A percentile compares a stretch with the other conserved stretches of the same genome.
These are phyloP conservation scores for Arion vulgaris DNA, from an alignment of 1,140 invertebrate genomes.

Conservation along the genomic window DNA sequence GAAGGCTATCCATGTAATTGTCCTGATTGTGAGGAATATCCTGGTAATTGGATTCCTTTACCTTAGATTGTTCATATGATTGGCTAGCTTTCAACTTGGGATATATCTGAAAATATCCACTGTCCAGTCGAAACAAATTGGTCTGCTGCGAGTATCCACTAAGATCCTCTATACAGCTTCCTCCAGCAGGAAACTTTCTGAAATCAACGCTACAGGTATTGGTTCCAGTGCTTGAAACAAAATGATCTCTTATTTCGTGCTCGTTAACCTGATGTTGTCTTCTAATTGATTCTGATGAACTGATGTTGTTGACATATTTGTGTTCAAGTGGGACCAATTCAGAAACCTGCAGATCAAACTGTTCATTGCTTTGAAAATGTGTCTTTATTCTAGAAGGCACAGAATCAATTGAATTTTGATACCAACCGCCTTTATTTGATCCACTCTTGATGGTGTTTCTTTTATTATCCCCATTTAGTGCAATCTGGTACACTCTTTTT, in stretches of 20 bases:
- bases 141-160: not conserved
- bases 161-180: not conserved
- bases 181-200: too few relatives aligned
- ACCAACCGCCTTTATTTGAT: not conserved
- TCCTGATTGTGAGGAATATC: not conserved
- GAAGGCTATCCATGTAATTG: too few relatives aligned
- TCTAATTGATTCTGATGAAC: not conserved
- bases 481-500: not conserved
- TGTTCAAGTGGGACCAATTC: not conserved
- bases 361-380: not conserved
- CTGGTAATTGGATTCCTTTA: too few relatives aligned
- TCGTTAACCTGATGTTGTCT: too few relatives aligned
- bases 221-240: not conserved
- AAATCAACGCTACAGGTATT: too few relatives aligned
- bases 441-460: not conserved
- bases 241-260: not conserved
- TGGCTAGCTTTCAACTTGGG: not conserved
- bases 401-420: not conserved
- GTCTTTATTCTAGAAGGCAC: not conserved
- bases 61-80: not conserved
- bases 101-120: not conserved
- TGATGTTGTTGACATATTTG: not conserved
- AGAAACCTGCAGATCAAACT: not conserved
- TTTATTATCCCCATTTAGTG: not conserved
- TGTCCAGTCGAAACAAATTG: not conserved